phyloP scores from a whole-genome alignment of 2,797 vertebrate genomes.

The Hozukius guyotensis region DNA sequence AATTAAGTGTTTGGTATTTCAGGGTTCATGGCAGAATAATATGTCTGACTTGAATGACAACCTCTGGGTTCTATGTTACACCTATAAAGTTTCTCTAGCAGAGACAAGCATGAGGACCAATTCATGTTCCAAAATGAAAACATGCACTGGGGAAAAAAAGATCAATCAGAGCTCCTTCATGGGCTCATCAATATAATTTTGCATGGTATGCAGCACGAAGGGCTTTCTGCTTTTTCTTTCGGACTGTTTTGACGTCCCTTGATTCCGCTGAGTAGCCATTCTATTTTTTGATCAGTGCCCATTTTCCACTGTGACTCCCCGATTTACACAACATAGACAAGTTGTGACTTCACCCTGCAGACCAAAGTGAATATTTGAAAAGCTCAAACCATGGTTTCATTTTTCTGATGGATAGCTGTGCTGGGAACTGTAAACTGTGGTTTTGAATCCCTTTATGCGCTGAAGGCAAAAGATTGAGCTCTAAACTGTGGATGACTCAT shows the following conservation, averaged over 20 bases:
- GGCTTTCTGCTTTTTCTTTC: not conserved
- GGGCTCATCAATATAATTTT: conserved; percentile 45
- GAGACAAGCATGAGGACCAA: not conserved
- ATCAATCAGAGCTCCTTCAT: conserved; percentile 12
- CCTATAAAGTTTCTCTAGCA: not conserved
- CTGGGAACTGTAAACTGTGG: conserved; percentile 56
- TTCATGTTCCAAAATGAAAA: conserved; percentile 42
- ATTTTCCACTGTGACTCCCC: conserved; percentile 40
- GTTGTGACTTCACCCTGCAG: conserved; percentile 40
- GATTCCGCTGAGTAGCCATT: conserved; percentile 27
- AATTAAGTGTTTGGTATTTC: not conserved
- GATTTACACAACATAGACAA: conserved; percentile 44
- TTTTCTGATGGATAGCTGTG: conserved; percentile 51
- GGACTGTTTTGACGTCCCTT: conserved; percentile 37
- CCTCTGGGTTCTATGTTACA: not conserved
- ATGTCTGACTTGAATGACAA: conserved; percentile 16
- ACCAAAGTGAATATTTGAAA: conserved; percentile 53
- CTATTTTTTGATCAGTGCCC: conserved; percentile 13
- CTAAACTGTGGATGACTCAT: conserved; percentile 46
- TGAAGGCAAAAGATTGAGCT: conserved; percentile 51
- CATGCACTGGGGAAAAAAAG: not conserved
- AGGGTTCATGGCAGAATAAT: not conserved
- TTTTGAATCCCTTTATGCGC: conserved; percentile 41
- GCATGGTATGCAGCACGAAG: conserved; percentile 14
- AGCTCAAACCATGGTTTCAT: conserved; percentile 34